phyloP scores from a whole-genome alignment of 2,113 vertebrate genomes.

The Sturnira hondurensis region DNA sequence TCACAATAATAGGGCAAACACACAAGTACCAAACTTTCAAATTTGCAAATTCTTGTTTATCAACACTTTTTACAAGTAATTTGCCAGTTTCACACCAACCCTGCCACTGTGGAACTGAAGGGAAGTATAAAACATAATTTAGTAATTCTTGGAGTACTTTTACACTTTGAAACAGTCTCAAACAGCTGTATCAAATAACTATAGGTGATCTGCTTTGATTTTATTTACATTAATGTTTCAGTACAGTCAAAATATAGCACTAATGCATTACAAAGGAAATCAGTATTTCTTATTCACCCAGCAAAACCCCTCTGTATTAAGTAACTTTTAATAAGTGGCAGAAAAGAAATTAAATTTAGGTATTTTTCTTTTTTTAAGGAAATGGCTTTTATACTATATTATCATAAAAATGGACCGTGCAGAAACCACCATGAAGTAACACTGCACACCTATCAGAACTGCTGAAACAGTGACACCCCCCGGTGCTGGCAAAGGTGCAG shows the following conservation, averaged over 20 bases:
- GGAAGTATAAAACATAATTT: background rate
- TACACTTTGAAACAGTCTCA: background rate
- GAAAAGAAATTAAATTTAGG: background rate
- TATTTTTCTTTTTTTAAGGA: background rate
- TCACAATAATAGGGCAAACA: background rate
- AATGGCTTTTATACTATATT: background rate
- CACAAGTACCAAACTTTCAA: background rate
- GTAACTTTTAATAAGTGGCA: background rate
- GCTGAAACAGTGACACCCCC: background rate
- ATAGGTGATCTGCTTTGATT: background rate
- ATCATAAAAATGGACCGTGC: background rate
- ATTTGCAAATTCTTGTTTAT: background rate
- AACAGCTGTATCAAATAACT: background rate
- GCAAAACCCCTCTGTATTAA: background rate
- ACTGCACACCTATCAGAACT: background rate
- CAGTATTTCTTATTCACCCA: background rate
- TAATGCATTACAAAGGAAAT: background rate
- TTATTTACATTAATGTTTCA: conserved; percentile 3
- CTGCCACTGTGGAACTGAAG: background rate
- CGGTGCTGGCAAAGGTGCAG: background rate
- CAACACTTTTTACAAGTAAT: background rate
- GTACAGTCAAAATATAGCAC: background rate
- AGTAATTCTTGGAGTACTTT: background rate
- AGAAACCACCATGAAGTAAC: background rate
- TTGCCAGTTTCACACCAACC: background rate